Conservation (phyloP, 2,797 vertebrate species). For the Ciconia nigra region DNA sequence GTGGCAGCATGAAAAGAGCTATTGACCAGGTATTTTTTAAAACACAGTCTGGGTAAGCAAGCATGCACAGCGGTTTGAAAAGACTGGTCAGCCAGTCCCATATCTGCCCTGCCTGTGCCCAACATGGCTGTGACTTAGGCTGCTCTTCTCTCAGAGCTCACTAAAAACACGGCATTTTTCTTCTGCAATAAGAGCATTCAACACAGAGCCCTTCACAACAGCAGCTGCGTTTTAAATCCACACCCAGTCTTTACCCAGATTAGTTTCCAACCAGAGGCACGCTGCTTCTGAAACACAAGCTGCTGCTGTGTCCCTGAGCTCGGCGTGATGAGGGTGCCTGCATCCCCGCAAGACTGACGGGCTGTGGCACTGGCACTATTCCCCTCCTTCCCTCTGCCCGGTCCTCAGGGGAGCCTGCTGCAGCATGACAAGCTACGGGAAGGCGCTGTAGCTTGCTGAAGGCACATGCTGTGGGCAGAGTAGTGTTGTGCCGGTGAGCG, state of each 20-base stretch:
- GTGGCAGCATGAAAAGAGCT: neutral
- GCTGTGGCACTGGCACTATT: neutral
- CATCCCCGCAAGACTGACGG: rapidly evolving
- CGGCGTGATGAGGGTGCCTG: neutral
- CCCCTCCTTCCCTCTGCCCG: neutral
- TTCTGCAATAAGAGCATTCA: neutral
- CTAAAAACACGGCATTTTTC: neutral
- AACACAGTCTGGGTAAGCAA: neutral
- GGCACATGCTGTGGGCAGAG: rapidly evolving
- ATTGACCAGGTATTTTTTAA: neutral
- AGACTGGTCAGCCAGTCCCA: neutral
- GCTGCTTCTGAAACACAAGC: neutral
- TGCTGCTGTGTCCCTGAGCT: neutral
- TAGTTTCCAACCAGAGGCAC: neutral
- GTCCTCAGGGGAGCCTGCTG: rapidly evolving
- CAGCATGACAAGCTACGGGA: too few species aligned
- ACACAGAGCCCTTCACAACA: neutral
- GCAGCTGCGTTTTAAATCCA: neutral
- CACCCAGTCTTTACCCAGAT: neutral
- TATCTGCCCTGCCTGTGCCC: neutral
- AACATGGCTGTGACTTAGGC: neutral
- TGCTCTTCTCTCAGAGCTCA: neutral
- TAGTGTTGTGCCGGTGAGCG: rapidly evolving
- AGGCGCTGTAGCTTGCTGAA: neutral
- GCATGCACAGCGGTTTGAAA: neutral